Evolutionary conservation across 2,888 invertebrate species (phyloP).

Genomic region (Pyrochroa serraticornis): DNA sequence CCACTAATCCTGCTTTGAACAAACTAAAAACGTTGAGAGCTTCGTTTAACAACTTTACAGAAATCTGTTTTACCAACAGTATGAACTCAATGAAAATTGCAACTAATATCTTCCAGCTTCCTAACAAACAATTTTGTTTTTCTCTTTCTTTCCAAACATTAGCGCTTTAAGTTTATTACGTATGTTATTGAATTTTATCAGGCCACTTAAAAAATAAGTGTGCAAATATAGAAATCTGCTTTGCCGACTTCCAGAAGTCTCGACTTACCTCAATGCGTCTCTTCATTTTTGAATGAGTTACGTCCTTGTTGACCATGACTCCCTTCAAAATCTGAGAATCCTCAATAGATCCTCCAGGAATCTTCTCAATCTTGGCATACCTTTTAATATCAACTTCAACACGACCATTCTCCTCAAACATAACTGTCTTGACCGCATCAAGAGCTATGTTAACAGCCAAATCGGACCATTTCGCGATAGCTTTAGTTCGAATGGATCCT

Average conservation of each 20-base stretch:
- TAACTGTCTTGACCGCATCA: slow-evolving; percentile 93
- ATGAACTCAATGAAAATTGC: neutral
- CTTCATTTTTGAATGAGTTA: slow-evolving; percentile 97
- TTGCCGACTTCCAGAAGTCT: too few species aligned
- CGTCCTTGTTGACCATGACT: slow-evolving; percentile 98
- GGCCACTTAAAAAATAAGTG: too few species aligned
- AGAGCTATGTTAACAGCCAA: slow-evolving; percentile 94
- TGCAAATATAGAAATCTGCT: too few species aligned
- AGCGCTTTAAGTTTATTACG: too few species aligned
- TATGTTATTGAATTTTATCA: too few species aligned
- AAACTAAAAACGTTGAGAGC: too few species aligned
- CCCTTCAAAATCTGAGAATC: slow-evolving; percentile 92
- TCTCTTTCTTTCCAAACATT: too few species aligned
- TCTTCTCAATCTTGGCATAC: slow-evolving; percentile 93
- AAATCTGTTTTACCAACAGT: neutral
- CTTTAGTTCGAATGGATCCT: slow-evolving; percentile 97
- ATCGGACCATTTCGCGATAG: slow-evolving; percentile 94
- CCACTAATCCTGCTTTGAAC: too few species aligned
- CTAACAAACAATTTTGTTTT: slow-evolving; percentile 1
- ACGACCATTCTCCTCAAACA: slow-evolving; percentile 85
- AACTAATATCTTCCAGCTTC: too few species aligned
- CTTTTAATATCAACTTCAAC: slow-evolving; percentile 97
- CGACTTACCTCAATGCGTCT: slow-evolving; percentile 72
- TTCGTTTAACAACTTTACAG: too few species aligned
- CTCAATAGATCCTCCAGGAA: slow-evolving; percentile 95